Evolutionary conservation across 2,888 invertebrate species (phyloP), one percentile per base, ranked within the genome.

Genomic region (Callosobruchus maculatus): DNA sequence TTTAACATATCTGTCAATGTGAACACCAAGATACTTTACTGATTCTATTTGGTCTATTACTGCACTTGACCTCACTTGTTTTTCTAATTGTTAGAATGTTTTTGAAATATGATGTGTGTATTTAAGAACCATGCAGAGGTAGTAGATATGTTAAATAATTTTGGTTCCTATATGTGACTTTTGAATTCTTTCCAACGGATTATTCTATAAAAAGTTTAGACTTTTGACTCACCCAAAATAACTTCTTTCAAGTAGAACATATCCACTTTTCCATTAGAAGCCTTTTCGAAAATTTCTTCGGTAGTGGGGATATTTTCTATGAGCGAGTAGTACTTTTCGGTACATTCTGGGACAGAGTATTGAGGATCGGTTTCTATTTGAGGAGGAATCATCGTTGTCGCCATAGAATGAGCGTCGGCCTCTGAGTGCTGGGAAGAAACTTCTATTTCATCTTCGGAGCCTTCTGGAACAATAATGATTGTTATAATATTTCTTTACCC

Each of bases 361-460:
- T 73, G 74, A 13, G 72, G n/a, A 13, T 75, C 71, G 22, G 75
- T 26, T 22, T 77, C 77, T 21, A 71, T 74, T 21, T 82, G 80
- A 21, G 83, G 84, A 21, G 83, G 84, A 49, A 84, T 81, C 81
- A 84, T 84, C 70, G 80, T 80, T 74, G 77, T 81, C 80, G 84
- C 83, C 81, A 82, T 80, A 70, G 84, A 83, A 73, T 82, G 82
- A 21, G 83, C 82, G 72, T 80, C 82, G 76, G 78, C 68, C 74
- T 80, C 78, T 69, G 79, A 76, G 70, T 78, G 74, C 66, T 78
- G 77, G 18, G 77, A 75, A 22, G 78, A 75, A 70, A 88, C 84
- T 82, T 90, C 90, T 86, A 89, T 88, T 83, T 90, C 90, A 86
- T 91, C 91, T 84, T 90, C 90, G 84, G 90, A 90, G 81, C 89